Conservation (phyloP, 2,797 vertebrate genomes). For the Scolopax rusticola region DNA sequence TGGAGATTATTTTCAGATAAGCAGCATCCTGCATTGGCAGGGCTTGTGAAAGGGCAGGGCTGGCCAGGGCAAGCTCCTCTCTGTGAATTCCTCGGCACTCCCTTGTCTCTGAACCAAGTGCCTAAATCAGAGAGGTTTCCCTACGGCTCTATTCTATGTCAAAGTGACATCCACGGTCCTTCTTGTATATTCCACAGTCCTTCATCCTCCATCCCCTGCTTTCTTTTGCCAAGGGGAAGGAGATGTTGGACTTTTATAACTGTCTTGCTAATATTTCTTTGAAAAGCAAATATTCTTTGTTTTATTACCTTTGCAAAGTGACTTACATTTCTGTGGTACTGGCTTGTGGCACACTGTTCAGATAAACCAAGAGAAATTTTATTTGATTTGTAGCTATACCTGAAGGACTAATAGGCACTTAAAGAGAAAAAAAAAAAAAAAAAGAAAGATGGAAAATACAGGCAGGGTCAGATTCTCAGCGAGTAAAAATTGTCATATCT, state of each 20-base stretch:
- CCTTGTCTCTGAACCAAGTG: neutral
- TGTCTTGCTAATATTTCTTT: neutral
- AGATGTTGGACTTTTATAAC: neutral
- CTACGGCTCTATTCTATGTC: neutral
- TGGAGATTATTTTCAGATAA: neutral
- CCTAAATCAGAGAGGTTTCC: neutral
- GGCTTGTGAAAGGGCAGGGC: neutral
- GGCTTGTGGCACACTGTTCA: neutral
- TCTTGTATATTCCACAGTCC: neutral
- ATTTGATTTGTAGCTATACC: neutral
- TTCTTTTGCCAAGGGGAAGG: neutral
- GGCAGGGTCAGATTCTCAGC: neutral
- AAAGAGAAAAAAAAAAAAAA: neutral
- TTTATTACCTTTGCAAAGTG: neutral
- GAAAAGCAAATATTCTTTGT: neutral
- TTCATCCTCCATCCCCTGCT: neutral
- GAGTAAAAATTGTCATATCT: neutral
- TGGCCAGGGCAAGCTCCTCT: neutral
- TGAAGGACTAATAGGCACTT: neutral
- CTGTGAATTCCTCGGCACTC: neutral
- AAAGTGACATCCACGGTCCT: neutral
- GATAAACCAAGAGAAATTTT: neutral
- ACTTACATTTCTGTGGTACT: neutral
- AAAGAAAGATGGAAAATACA: neutral
- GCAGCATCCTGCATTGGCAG: neutral